These are phyloP conservation scores for Heliconius ismenius DNA, from an alignment of 2,888 invertebrate genomes.

Conservation along the genomic window DNA sequence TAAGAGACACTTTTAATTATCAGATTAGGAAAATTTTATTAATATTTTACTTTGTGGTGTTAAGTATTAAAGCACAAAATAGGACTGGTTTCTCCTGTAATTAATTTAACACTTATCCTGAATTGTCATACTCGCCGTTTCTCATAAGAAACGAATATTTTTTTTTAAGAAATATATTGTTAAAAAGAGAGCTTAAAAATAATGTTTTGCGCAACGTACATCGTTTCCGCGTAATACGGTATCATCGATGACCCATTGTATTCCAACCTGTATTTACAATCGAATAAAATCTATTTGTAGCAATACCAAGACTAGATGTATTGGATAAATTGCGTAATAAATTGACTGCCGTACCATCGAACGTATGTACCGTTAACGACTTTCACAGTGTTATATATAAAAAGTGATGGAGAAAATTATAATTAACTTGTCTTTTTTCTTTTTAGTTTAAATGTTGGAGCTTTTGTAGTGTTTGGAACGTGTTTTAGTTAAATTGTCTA, in stretches of 20 bases:
- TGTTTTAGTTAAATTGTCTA: neutral
- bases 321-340: constrained; percentile 69
- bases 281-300: constrained; percentile 54
- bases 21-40: no score
- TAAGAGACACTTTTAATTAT: no score
- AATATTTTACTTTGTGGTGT: no score
- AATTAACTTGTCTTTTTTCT: neutral
- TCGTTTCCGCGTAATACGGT: neutral
- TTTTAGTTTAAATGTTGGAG: neutral
- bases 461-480: neutral
- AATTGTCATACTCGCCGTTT: no score
- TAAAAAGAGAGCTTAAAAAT: neutral
- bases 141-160: no score
- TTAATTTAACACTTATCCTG: no score
- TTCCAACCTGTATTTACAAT: constrained; percentile 43
- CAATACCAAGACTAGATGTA: constrained; percentile 54
- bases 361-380: constrained; percentile 64
- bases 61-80: no score
- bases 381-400: constrained; percentile 37
- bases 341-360: constrained; percentile 65
- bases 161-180: neutral
- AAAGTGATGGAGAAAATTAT: constrained; percentile 12
- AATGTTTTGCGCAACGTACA: neutral
- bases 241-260: constrained; percentile 4
- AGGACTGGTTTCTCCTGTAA: no score